These are phyloP conservation scores for Cladorhizidae sp. DNA, from an alignment of 37 sponge, comb jelly and placozoan species.

Conservation along the genomic window DNA sequence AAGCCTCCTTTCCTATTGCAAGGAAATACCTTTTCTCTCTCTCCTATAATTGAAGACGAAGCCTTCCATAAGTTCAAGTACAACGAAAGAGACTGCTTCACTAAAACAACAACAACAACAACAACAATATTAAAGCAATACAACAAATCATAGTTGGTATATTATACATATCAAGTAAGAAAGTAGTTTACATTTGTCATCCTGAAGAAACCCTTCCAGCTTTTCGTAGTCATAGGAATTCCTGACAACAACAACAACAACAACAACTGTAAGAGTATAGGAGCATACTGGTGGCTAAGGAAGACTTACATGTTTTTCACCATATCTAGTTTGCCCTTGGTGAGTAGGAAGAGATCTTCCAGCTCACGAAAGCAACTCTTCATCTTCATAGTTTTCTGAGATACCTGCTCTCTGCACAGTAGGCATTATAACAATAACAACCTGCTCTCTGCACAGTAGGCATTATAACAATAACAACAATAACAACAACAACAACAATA, in stretches of 20 bases:
- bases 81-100: background rate
- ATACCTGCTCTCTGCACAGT: background rate
- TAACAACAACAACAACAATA: background rate
- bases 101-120: background rate
- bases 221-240: background rate
- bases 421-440: background rate
- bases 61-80: background rate
- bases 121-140: no score
- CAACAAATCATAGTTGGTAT: no score
- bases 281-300: background rate
- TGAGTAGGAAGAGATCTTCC: background rate
- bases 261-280: background rate
- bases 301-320: constrained; percentile 7
- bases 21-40: constrained; percentile 3
- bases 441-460: background rate
- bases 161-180: no score
- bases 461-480: background rate
- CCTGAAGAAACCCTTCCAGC: background rate
- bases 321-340: background rate
- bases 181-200: background rate
- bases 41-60: background rate
- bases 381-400: background rate
- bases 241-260: background rate
- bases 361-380: background rate
- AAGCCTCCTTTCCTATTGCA: no score